Conservation (phyloP, 2,888 invertebrate species). For the Lamproptera curius region DNA sequence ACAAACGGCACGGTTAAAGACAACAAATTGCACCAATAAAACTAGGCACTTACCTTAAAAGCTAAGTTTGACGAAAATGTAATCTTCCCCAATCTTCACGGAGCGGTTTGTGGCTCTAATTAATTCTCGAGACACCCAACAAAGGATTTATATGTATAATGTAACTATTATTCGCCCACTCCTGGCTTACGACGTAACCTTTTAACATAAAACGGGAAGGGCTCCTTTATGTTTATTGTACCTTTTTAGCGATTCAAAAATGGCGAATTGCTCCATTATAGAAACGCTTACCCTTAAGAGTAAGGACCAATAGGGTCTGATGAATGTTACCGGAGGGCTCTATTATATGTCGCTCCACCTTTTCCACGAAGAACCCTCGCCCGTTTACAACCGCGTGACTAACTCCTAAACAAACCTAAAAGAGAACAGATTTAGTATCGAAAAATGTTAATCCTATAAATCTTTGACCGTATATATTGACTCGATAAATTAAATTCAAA, state of each 20-base stretch:
- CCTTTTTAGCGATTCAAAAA: slow-evolving; percentile 12
- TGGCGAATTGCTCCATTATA: background rate
- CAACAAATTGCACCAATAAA: background rate
- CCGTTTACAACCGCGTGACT: slow-evolving; percentile 72
- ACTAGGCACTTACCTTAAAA: slow-evolving; percentile 67
- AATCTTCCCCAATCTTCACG: slow-evolving; percentile 78
- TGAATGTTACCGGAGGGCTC: slow-evolving; percentile 74
- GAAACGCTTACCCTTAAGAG: slow-evolving; percentile 61
- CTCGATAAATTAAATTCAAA: no score
- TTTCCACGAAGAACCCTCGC: slow-evolving; percentile 72
- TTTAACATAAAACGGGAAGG: slow-evolving; percentile 26
- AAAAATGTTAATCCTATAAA: no score
- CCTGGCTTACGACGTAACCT: slow-evolving; percentile 79
- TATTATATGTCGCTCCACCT: slow-evolving; percentile 77
- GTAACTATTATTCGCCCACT: slow-evolving; percentile 78
- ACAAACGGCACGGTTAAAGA: no score
- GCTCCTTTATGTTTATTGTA: slow-evolving; percentile 9
- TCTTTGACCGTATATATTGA: no score
- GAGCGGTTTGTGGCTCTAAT: slow-evolving; percentile 62
- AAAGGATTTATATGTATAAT: slow-evolving; percentile 79
- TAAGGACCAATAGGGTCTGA: slow-evolving; percentile 74
- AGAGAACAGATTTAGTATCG: no score
- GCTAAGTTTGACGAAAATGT: slow-evolving; percentile 80
- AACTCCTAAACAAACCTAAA: slow-evolving; percentile 72
- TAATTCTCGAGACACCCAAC: slow-evolving; percentile 54